A percentile compares a stretch with the other conserved stretches of the same genome.
Conservation (phyloP, 2,888 invertebrate species). For the Charanyca ferruginea region DNA sequence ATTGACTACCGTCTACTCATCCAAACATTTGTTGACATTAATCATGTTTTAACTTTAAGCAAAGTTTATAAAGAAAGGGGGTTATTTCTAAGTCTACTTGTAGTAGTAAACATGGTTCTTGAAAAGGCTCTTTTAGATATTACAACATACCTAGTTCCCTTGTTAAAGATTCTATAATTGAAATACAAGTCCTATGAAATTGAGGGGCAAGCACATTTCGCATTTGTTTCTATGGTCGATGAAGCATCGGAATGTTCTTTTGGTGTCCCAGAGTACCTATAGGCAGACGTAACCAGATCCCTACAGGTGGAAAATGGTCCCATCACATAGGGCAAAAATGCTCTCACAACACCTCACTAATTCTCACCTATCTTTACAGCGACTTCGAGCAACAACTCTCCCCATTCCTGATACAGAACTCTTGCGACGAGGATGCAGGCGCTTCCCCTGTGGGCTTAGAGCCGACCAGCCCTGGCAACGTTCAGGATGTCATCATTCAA, state of each 20-base stretch:
- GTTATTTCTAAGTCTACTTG: background rate
- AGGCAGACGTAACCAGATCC: background rate
- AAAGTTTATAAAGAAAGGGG: background rate
- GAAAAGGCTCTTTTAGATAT: too few relatives aligned
- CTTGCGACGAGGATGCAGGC: slow-evolving; percentile 81
- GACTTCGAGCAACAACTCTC: slow-evolving; percentile 92
- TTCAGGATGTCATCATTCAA: slow-evolving; percentile 81
- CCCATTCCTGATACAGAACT: slow-evolving; percentile 89
- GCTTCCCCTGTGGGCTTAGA: slow-evolving; percentile 70
- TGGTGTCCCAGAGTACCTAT: background rate
- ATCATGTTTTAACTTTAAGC: too few relatives aligned
- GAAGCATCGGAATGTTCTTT: background rate
- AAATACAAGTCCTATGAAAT: background rate
- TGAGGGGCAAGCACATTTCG: background rate
- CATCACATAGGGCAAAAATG: background rate
- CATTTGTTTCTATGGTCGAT: background rate
- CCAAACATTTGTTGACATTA: too few relatives aligned
- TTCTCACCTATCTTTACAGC: slow-evolving; percentile 67
- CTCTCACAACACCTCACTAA: slow-evolving; percentile 1
- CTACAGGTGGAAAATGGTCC: background rate
- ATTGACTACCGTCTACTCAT: too few relatives aligned
- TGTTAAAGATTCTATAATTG: background rate
- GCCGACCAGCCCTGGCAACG: slow-evolving; percentile 77
- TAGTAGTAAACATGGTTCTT: too few relatives aligned
- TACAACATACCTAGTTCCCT: too few relatives aligned